phyloP scores from a whole-genome alignment of 2,113 vertebrate genomes.

The Clarias macrocephalus region DNA sequence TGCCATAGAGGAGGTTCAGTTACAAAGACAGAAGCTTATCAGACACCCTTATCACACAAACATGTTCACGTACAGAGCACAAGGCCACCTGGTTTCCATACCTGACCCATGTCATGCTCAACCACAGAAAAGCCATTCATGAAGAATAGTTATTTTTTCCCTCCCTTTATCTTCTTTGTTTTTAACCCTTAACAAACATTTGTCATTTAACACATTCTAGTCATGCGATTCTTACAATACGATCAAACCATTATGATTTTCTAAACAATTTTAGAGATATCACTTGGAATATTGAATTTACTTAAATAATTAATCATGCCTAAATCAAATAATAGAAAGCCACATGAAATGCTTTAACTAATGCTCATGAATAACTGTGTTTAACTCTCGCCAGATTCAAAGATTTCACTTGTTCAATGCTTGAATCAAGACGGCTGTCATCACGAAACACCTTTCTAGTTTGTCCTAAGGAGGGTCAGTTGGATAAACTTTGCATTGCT shows the following conservation, averaged over 20 bases:
- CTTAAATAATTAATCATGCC: background rate
- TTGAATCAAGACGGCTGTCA: background rate
- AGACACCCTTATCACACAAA: constrained; percentile 37
- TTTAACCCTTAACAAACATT: background rate
- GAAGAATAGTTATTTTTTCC: rapidly evolving
- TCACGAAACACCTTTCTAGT: background rate
- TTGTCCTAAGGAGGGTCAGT: background rate
- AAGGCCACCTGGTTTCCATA: constrained; percentile 18
- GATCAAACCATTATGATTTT: background rate
- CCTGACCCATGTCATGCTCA: background rate
- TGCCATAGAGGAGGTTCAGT: constrained; percentile 62
- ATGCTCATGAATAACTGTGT: background rate
- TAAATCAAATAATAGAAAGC: background rate
- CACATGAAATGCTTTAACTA: background rate
- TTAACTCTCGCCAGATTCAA: background rate
- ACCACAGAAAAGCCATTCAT: background rate
- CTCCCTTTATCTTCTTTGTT: background rate
- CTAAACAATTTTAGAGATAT: background rate
- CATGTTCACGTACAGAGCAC: constrained; percentile 27
- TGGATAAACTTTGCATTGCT: too few species aligned
- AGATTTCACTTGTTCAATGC: background rate
- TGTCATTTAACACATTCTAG: background rate
- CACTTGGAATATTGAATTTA: background rate
- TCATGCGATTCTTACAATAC: background rate
- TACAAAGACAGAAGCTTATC: constrained; percentile 54